Evolutionary conservation across 2,888 invertebrate species (phyloP).

Genomic region (Gymnocheta viridis): DNA sequence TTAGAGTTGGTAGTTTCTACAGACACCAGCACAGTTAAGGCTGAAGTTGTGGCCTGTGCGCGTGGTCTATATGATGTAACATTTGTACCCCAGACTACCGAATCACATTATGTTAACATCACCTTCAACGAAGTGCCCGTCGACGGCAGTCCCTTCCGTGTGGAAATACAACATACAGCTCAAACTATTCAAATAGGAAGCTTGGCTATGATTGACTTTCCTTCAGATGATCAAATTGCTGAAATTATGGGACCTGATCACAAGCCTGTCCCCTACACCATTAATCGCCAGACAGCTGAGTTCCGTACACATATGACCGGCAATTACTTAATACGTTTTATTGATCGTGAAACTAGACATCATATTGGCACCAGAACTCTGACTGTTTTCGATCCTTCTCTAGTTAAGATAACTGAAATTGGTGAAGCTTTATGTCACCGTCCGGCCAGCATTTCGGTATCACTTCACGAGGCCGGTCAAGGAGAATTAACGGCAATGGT

Average conservation of each 20-base stretch:
- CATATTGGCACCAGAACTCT: constrained; percentile 86
- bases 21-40: constrained; percentile 93
- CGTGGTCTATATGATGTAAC: constrained; percentile 96
- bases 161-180: constrained; percentile 88
- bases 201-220: constrained; percentile 85
- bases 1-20: constrained; percentile 95
- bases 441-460: constrained; percentile 90
- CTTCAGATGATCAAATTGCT: constrained; percentile 85
- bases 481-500: constrained; percentile 92
- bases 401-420: constrained; percentile 88
- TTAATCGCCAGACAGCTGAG: constrained; percentile 86
- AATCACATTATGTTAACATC: constrained; percentile 95
- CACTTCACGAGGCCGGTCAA: constrained; percentile 90
- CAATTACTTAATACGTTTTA: constrained; percentile 87
- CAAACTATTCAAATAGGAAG: constrained; percentile 87
- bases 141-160: constrained; percentile 94
- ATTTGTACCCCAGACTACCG: constrained; percentile 94
- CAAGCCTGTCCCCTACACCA: constrained; percentile 85
- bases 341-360: constrained; percentile 85
- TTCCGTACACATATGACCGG: constrained; percentile 91
- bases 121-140: constrained; percentile 96
- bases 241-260: constrained; percentile 87
- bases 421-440: constrained; percentile 91
- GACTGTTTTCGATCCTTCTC: constrained; percentile 90
- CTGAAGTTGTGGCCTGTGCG: constrained; percentile 93